Percentiles rank a stretch among this genome's conserved stretches.
phyloP scores from a whole-genome alignment of 2,888 invertebrate genomes.

The Tachina fera region DNA sequence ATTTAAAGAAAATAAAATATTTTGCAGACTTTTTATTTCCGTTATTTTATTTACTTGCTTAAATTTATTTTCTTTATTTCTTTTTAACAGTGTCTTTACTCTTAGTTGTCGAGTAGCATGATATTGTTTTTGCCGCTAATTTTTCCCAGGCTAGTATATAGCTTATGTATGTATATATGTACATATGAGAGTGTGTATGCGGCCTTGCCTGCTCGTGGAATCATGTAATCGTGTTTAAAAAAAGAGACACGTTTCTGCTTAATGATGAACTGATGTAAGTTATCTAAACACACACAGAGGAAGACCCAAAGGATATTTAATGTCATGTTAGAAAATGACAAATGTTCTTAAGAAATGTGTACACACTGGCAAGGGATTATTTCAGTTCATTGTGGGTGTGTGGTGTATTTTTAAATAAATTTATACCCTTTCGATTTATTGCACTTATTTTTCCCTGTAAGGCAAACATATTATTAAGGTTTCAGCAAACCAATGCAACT shows the following conservation, averaged over 20 bases:
- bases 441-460: no score
- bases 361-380: not conserved
- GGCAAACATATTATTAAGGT: no score
- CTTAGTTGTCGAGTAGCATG: not conserved
- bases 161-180: not conserved
- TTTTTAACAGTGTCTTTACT: not conserved
- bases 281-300: slow-evolving; percentile 43
- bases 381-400: not conserved
- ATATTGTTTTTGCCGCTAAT: not conserved
- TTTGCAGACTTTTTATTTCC: slow-evolving; percentile 60
- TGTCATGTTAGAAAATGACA: slow-evolving; percentile 56
- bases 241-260: slow-evolving; percentile 58
- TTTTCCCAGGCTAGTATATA: not conserved
- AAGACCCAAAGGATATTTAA: slow-evolving; percentile 61
- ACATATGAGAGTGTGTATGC: not conserved
- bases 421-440: no score
- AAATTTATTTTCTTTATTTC: slow-evolving; percentile 17
- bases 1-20: slow-evolving; percentile 25
- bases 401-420: not conserved
- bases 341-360: slow-evolving; percentile 17
- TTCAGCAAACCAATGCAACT: no score
- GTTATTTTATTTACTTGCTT: slow-evolving; percentile 50
- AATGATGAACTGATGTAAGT: slow-evolving; percentile 59
- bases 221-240: slow-evolving; percentile 15
- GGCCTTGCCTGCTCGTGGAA: no score